These are phyloP conservation scores for Desoria tigrina DNA, from an alignment of 2,888 invertebrate species.

Conservation along the genomic window DNA sequence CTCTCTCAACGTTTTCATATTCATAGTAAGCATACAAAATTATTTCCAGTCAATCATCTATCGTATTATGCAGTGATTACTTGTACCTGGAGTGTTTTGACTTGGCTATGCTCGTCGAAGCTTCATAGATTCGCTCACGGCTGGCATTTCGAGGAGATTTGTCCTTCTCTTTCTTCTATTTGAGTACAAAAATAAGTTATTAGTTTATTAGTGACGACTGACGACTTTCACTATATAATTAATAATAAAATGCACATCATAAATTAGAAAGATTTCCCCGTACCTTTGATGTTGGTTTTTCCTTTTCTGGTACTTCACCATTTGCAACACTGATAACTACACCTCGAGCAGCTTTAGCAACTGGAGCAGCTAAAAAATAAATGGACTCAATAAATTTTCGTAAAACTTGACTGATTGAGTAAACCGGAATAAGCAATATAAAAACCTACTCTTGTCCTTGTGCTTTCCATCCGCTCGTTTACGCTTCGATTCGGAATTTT, in stretches of 20 bases:
- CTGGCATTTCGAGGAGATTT: constrained; percentile 10
- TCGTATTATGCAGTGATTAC: constrained; percentile 12
- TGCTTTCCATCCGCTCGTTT: constrained; percentile 4
- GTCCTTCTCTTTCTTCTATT: constrained; percentile 1
- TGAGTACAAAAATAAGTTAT: background rate
- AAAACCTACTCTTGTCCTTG: background rate
- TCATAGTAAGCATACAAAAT: too few relatives aligned
- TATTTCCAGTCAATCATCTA: too few relatives aligned
- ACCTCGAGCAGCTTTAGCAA: too few relatives aligned
- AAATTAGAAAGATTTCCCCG: too few relatives aligned
- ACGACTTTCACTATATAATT: too few relatives aligned
- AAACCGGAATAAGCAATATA: too few relatives aligned
- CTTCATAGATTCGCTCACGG: constrained; percentile 9
- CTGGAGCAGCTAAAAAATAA: background rate
- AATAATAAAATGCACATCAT: too few relatives aligned
- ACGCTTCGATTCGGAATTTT: constrained; percentile 4
- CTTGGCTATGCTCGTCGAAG: background rate
- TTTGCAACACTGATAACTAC: background rate
- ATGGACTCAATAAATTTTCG: too few relatives aligned
- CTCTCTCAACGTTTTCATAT: too few relatives aligned
- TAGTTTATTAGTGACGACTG: too few relatives aligned
- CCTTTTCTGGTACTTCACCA: constrained; percentile 1
- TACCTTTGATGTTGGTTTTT: constrained; percentile 11
- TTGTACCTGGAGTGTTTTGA: constrained; percentile 12
- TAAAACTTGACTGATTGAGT: too few relatives aligned